Conservation (phyloP, 2,797 vertebrate genomes). For the Chloroceryle amazona region DNA sequence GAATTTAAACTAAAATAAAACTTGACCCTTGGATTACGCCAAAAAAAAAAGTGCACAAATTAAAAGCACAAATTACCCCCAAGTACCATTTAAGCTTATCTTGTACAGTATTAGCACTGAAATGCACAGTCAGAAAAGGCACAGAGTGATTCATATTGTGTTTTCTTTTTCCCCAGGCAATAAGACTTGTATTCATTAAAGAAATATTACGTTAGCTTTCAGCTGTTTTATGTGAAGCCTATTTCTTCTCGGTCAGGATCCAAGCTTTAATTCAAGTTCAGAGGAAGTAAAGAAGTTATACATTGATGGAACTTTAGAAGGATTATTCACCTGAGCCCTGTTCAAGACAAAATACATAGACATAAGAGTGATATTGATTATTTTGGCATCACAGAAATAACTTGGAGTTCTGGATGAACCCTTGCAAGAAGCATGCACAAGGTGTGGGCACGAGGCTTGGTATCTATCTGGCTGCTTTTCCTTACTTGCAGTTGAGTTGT, state of each 20-base stretch:
- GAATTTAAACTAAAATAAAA: not conserved
- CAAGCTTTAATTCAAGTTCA: not conserved
- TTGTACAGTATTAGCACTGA: not conserved
- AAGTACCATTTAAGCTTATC: not conserved
- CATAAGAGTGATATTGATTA: not conserved
- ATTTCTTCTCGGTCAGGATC: not conserved
- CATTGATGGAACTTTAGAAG: not conserved
- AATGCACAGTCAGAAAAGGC: not conserved
- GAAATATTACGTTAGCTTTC: not conserved
- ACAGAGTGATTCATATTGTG: not conserved
- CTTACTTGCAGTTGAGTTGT: not conserved
- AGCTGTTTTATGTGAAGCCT: not conserved
- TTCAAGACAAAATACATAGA: not conserved
- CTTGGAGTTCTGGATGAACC: not conserved
- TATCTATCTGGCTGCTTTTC: not conserved
- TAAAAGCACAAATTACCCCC: slow-evolving; percentile 30
- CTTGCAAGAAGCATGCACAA: not conserved
- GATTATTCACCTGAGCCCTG: not conserved
- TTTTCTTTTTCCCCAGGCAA: not conserved
- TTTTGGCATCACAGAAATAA: not conserved
- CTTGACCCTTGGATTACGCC: not conserved
- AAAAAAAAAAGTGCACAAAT: not conserved
- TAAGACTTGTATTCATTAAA: not conserved
- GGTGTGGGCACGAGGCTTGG: not conserved
- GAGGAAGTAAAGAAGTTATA: not conserved